Evolutionary conservation across 2,113 vertebrate species (phyloP), one percentile per base, ranked within the genome.

Genomic region (Toxotes chatareus): DNA sequence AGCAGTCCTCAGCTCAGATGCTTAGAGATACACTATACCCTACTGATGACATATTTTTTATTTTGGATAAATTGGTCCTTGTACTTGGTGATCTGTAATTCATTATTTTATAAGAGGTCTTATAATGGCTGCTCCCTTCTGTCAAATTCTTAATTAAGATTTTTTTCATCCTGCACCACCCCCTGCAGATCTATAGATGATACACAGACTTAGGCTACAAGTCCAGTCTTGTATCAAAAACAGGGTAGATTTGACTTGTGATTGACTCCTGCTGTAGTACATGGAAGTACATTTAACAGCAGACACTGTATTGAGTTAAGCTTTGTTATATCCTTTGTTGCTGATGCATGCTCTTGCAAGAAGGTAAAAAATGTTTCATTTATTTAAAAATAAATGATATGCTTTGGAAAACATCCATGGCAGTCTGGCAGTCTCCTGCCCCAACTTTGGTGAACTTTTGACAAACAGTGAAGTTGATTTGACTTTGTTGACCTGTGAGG

Each of bases 1-100:
- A 36, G 34, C 42, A 63, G 46, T 69, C 8, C 61, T 70, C 67
- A 63, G 64, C 31, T 53, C 14, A n/a, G 46, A 72, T 4, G 17
- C 32, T 44, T 17, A 31, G 47, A 67, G 27, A 73, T 42, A 51
- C 23, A 49, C 40, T 27, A 2, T 3, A 36, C 32, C 7, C 8
- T 19, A 4, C 13, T 70, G 16, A 27, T 40, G 44, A 8, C 49
- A 6, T 59, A 17, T 12, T 19, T 57, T 59, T 34, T 19, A 14
- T 38, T 61, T 53, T 32, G 5, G 23, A n/a, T 63, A 7, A 67
- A 68, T 19, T 12, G 38, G 38, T 40, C 3, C 61, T 61, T 44
- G 36, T 8, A 31, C 56, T 38, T 47, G 46, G 7, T 64, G 23
- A 64, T 42, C n/a, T 70, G 10, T 49, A 49, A 59, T 23, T 59